phyloP scores from a whole-genome alignment of 1,140 invertebrate species.

The Drosophila kepulauana region DNA sequence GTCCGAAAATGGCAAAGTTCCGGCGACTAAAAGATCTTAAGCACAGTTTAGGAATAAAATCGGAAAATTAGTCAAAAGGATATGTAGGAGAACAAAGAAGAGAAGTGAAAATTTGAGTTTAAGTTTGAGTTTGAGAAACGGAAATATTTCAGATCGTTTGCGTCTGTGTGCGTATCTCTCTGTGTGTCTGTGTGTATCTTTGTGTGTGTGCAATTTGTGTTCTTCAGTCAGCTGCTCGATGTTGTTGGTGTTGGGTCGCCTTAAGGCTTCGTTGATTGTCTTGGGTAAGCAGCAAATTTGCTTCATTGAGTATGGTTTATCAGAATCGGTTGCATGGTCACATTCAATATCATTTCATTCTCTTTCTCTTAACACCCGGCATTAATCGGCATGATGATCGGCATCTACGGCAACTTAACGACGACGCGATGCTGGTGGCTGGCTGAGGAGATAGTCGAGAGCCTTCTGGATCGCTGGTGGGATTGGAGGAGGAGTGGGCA shows the following conservation, averaged over 20 bases:
- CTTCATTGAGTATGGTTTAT: conserved; percentile 45
- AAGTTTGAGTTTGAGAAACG: neutral
- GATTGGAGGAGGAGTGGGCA: conserved; percentile 91
- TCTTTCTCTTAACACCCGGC: conserved; percentile 5
- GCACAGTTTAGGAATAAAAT: conserved; percentile 41
- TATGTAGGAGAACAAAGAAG: conserved; percentile 25
- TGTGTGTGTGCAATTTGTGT: conserved; percentile 63
- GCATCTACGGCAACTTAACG: conserved; percentile 43
- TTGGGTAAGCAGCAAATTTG: conserved; percentile 45
- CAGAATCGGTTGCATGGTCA: conserved; percentile 45
- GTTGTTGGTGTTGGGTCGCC: conserved; percentile 37
- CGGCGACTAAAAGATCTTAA: conserved; percentile 83
- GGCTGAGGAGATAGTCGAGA: conserved; percentile 87
- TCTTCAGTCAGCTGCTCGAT: conserved; percentile 71
- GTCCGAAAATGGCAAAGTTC: conserved; percentile 84
- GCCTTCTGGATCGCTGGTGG: conserved; percentile 91
- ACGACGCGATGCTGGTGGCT: conserved; percentile 84
- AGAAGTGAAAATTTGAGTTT: conserved; percentile 12
- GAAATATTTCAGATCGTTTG: conserved; percentile 24
- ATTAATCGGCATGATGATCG: conserved; percentile 7
- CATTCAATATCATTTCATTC: conserved; percentile 7
- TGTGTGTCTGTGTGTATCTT: conserved; percentile 33
- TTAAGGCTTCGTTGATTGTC: conserved; percentile 30
- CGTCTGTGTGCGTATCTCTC: conserved; percentile 14
- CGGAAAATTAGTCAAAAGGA: conserved; percentile 13